phyloP scores from a whole-genome alignment of 2,797 vertebrate species.

The Syngnathus rostellatus region DNA sequence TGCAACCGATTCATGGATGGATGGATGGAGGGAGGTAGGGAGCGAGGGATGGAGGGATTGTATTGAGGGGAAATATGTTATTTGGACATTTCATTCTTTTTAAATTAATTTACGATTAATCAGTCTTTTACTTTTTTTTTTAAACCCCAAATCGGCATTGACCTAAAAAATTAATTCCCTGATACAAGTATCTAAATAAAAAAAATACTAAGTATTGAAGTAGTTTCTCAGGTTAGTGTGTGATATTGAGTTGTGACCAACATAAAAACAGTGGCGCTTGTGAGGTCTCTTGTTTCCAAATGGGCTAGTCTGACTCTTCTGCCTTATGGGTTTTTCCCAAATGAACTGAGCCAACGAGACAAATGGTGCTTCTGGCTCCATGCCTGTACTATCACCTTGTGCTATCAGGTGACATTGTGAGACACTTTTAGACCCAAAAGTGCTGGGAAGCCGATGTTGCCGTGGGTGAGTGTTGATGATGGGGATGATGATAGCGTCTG shows the following conservation, averaged over 20 bases:
- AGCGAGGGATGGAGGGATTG: no score
- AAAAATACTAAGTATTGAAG: neutral
- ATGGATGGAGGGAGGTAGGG: no score
- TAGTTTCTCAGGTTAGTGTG: neutral
- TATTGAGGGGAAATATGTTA: no score
- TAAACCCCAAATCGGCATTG: no score
- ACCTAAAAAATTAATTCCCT: no score
- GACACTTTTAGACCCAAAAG: conserved; percentile 32
- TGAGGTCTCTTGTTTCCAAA: neutral
- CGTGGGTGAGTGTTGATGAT: conserved; percentile 34
- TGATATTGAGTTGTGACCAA: neutral
- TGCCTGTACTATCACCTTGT: conserved; percentile 6
- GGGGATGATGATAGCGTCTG: conserved; percentile 31
- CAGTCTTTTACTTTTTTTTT: no score
- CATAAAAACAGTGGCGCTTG: neutral
- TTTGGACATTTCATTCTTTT: no score
- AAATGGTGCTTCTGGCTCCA: neutral
- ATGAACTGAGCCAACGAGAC: neutral
- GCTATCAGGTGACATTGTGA: conserved; percentile 7
- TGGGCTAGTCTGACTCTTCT: neutral
- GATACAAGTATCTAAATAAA: neutral
- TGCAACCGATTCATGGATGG: no score
- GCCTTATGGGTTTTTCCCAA: neutral
- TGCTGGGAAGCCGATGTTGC: conserved; percentile 40
- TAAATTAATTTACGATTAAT: no score